Conservation (phyloP, 2,113 vertebrate genomes). For the Chaetops frenatus region DNA sequence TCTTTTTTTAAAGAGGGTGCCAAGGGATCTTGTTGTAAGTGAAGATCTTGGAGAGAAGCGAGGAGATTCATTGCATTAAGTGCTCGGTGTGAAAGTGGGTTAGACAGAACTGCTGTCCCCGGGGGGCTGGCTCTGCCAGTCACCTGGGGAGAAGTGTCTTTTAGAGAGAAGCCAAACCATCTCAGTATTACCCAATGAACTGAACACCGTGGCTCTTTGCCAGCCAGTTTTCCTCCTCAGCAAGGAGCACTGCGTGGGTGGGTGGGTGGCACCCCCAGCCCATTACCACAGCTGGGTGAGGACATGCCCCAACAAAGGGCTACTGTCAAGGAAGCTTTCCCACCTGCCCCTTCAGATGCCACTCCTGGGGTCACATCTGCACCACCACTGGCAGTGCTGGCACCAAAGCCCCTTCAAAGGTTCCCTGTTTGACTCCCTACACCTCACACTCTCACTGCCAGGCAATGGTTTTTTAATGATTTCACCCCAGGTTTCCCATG, state of each 20-base stretch:
- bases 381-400: background rate
- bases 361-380: background rate
- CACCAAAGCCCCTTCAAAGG: background rate
- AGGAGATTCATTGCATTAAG: background rate
- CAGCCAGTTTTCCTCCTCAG: background rate
- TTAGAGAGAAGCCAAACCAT: background rate
- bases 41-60: background rate
- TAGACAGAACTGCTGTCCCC: background rate
- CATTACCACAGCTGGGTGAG: background rate
- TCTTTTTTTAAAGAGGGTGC: background rate
- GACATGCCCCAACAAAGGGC: background rate
- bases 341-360: background rate
- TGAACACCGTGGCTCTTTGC: background rate
- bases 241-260: background rate
- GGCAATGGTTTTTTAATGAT: background rate
- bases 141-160: background rate
- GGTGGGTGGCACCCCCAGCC: background rate
- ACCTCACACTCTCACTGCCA: background rate
- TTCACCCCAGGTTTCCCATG: background rate
- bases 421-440: too few species aligned
- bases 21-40: constrained; percentile 25
- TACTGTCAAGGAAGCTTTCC: background rate
- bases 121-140: background rate
- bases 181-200: background rate
- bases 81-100: background rate